phyloP scores from a whole-genome alignment of 2,888 invertebrate species.

The Megaustenia siamemsis region DNA sequence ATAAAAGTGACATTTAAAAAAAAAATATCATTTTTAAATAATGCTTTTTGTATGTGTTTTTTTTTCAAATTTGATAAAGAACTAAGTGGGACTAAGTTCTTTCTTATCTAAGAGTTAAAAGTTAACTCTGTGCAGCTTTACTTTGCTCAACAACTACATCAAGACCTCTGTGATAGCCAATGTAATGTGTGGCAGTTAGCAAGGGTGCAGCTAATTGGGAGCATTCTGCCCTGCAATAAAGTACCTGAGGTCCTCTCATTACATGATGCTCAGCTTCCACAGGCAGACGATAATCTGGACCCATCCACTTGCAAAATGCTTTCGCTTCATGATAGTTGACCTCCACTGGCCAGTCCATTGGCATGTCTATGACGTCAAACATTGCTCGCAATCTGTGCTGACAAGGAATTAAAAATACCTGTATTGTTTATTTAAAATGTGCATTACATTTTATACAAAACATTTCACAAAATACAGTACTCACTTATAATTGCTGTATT shows the following conservation, averaged over 20 bases:
- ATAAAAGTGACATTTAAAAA: too few species aligned
- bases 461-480: neutral
- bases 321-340: constrained; percentile 79
- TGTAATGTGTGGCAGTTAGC: too few species aligned
- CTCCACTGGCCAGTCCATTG: constrained; percentile 78
- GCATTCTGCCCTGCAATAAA: neutral
- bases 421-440: too few species aligned
- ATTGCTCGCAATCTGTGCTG: constrained; percentile 73
- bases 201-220: too few species aligned
- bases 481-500: constrained; percentile 36
- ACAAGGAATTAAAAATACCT: neutral
- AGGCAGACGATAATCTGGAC: constrained; percentile 74
- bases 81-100: too few species aligned
- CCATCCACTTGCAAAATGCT: constrained; percentile 78
- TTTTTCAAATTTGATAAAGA: too few species aligned
- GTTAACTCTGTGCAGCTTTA: too few species aligned
- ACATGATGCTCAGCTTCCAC: constrained; percentile 77
- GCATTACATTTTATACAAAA: neutral
- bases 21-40: too few species aligned
- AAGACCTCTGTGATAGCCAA: too few species aligned
- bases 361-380: constrained; percentile 77
- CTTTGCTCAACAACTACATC: too few species aligned
- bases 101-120: too few species aligned
- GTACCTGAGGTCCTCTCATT: constrained; percentile 72
- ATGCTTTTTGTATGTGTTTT: too few species aligned